Percentiles rank a stretch among this genome's conserved stretches.
Evolutionary conservation across 2,888 invertebrate species (phyloP).

Genomic region (Hoplodrina ambigua): DNA sequence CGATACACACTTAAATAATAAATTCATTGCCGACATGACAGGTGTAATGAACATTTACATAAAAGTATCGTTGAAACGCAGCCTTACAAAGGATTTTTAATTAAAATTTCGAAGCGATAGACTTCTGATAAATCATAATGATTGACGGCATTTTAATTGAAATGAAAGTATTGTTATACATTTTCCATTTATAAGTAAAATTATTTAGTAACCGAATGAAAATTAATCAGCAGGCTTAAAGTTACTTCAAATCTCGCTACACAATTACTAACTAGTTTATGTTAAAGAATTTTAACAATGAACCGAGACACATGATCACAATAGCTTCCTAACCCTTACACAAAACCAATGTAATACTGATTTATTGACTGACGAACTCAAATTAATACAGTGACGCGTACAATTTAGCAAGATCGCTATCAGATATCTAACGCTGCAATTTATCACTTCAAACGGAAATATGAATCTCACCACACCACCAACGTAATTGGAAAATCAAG

Average conservation of each 20-base stretch:
- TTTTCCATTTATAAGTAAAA: conserved; percentile 17
- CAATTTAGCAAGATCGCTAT: conserved; percentile 55
- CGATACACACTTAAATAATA: conserved; percentile 18
- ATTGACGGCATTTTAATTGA: conserved; percentile 73
- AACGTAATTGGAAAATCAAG: conserved; percentile 86
- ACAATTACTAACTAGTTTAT: background rate
- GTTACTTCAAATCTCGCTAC: background rate
- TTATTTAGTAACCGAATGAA: background rate
- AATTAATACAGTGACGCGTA: conserved; percentile 39
- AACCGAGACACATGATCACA: background rate
- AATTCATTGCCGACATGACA: conserved; percentile 53
- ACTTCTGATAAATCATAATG: conserved; percentile 68
- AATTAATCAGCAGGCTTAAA: background rate
- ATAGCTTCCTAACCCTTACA: background rate
- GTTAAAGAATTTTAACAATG: background rate
- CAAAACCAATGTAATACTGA: conserved; percentile 18
- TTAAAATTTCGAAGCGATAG: conserved; percentile 70
- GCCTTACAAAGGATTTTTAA: conserved; percentile 70
- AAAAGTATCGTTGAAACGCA: conserved; percentile 73
- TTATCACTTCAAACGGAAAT: conserved; percentile 78
- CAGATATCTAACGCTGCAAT: conserved; percentile 68
- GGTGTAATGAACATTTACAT: conserved; percentile 72
- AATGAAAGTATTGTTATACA: conserved; percentile 29
- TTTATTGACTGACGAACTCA: conserved; percentile 16
- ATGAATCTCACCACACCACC: conserved; percentile 80